Conservation (phyloP, 1,140 invertebrate genomes). For the Aricia agestis region DNA sequence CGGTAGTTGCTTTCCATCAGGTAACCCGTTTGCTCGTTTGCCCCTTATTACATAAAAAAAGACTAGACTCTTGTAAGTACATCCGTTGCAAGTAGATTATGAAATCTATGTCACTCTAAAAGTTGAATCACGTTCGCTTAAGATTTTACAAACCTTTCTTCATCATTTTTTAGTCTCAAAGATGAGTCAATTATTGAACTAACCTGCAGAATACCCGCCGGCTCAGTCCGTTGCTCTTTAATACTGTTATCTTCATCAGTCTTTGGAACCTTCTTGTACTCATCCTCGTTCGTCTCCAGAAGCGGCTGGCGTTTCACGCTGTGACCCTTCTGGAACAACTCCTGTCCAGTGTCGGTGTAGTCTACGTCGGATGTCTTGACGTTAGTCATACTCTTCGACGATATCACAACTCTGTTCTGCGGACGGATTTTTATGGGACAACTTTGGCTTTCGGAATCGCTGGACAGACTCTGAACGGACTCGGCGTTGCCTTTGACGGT, state of each 20-base stretch:
- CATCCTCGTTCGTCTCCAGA: constrained; percentile 60
- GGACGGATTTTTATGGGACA: constrained; percentile 75
- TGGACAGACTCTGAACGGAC: constrained; percentile 80
- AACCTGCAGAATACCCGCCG: constrained; percentile 67
- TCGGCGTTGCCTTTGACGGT: constrained; percentile 73
- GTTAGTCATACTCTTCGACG: constrained; percentile 78
- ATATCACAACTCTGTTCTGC: constrained; percentile 58
- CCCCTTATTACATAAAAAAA: no score
- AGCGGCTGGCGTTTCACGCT: constrained; percentile 54
- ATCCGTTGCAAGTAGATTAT: no score
- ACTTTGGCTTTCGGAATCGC: constrained; percentile 78
- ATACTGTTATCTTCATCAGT: constrained; percentile 53
- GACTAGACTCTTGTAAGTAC: no score
- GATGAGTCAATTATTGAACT: no score
- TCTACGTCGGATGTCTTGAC: constrained; percentile 68
- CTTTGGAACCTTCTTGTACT: constrained; percentile 67
- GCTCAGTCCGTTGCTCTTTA: constrained; percentile 44
- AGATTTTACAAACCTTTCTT: no score
- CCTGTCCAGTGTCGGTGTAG: constrained; percentile 63
- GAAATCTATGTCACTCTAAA: no score
- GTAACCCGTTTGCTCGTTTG: no score
- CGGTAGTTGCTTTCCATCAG: no score
- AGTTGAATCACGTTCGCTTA: no score
- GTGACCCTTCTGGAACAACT: constrained; percentile 52
- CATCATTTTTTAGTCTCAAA: no score